Base-by-base conservation (phyloP, 2,888 invertebrate species). In the Pecten maximus region DNA sequence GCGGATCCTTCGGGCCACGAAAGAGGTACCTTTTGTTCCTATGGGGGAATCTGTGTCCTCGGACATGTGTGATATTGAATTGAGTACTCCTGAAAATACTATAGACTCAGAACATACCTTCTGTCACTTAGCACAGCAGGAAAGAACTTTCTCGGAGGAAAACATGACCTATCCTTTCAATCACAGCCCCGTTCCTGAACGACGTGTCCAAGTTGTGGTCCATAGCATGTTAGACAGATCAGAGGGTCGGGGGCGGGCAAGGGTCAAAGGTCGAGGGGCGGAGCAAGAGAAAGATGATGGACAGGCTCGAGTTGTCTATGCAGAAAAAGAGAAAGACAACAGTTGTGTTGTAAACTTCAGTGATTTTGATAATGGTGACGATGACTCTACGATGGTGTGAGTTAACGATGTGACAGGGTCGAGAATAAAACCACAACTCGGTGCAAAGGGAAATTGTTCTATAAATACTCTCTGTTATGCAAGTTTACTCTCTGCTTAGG, bases 51-150 rank as follows among this genome's bases (percentile, higher is more conserved):
- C 93, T 2, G 93, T 92, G 40, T 92, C 93, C 50, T 91, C 94
- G 19, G 95, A 94, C 23, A 91, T 93, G 48, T 91, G 92, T 40
- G 95, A 95, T 87, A 92, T 93, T 50, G 96, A 96, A 90, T 92
- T 93, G 40, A 96, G 95, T 92, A 96, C 96, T 0, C 96, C 96
- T 1, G 96, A 95, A 48, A 94, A 96, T 91, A 94, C 94, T 54
- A 94, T 95, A 16, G 94, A 95, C 48, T 94, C 95, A 19, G 94
- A 95, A 35, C 28, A 90, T 93, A 40, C 87, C 40, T 89, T 89
- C 60, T 95, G 95, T 35, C 96, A 96, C 89, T 92, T 96, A 23
- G 96, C 96, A 74, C 95, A 95, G 91, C 96, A 95, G 91, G 96
- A 96, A 90, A 92, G 93, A 44, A 95, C 96, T 15, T 95, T 96